phyloP scores from a whole-genome alignment of 2,113 vertebrate genomes.

The Craseonycteris thonglongyai region DNA sequence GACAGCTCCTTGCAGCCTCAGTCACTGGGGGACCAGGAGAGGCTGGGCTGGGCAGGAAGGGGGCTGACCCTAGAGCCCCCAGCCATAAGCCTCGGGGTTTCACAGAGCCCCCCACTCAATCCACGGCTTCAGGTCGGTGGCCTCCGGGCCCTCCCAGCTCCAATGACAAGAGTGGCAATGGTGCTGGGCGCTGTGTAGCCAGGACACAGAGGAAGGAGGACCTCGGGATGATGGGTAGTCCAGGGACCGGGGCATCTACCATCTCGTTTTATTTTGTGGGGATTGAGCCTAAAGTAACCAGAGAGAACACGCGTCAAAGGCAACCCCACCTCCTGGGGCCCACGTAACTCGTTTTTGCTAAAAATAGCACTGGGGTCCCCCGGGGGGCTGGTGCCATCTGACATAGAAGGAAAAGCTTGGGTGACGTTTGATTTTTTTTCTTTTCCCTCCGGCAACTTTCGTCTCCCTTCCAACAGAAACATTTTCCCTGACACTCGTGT shows the following conservation, averaged over 20 bases:
- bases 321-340: fast-evolving
- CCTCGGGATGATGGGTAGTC: background rate
- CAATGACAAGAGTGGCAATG: background rate
- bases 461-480: background rate
- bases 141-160: slow-evolving; percentile 35
- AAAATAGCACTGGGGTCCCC: background rate
- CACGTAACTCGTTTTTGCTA: background rate
- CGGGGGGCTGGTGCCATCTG: background rate
- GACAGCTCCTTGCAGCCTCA: background rate
- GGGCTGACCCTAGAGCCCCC: background rate
- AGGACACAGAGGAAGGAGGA: background rate
- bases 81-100: background rate
- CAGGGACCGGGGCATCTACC: slow-evolving; percentile 67
- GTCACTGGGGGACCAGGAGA: background rate
- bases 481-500: background rate
- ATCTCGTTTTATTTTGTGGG: slow-evolving; percentile 75
- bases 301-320: slow-evolving; percentile 55
- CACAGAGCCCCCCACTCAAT: background rate
- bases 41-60: background rate
- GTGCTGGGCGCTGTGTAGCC: slow-evolving; percentile 31
- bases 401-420: background rate
- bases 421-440: background rate
- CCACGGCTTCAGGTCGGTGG: background rate
- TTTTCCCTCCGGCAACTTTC: background rate
- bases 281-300: slow-evolving; percentile 77